Base-by-base conservation (phyloP, 2,888 invertebrate species). In the Eupithecia inturbata region DNA sequence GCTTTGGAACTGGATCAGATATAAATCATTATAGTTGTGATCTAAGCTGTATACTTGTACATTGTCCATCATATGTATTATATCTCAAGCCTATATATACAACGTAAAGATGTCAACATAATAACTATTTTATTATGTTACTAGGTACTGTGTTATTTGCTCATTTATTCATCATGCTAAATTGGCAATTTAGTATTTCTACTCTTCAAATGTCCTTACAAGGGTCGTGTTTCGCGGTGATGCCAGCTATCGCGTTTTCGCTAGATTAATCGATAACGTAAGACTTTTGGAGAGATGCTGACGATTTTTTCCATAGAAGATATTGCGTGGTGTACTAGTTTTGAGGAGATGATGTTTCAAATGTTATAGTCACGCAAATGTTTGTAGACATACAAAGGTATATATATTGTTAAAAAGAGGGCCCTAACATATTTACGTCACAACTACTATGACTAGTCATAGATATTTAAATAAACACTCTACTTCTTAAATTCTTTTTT, bases 111-210 rank as follows among this genome's bases (percentile, higher is more conserved):
- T 4, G 14, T 14, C 12, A 53, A 57, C 9, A n/a, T 57, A 57
- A 53, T 57, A 57, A 57, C 0, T 14, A 14, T 5, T 57, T 57
- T 57, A 57, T 3, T 53, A 57, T 26, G 57, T 26, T 26, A n/a
- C 9, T 49, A 9, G n/a, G 9, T 31, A 33, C 10, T 19, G 62
- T 62, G 75, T 67, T 68, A 68, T 77, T 66, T 72, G 68, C 68
- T 77, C n/a, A 66, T 77, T 69, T 74, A 78, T 78, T 71, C 75
- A 63, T 76, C 70, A 75, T 67, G 70, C 72, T 72, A 79, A 77
- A 79, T 76, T 75, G 76, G 39, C 76, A 71, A 78, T 78, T 78
- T 76, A n/a, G 73, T 74, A 74, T 73, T 74, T 71, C 41, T 79
- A 74, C 72, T 76, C 76, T 78, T 66, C 39, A 73, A 72, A 68